Evolutionary conservation across 92 coral and sea anemone species (phyloP).

Genomic region (Umimayanthus kanabou): DNA sequence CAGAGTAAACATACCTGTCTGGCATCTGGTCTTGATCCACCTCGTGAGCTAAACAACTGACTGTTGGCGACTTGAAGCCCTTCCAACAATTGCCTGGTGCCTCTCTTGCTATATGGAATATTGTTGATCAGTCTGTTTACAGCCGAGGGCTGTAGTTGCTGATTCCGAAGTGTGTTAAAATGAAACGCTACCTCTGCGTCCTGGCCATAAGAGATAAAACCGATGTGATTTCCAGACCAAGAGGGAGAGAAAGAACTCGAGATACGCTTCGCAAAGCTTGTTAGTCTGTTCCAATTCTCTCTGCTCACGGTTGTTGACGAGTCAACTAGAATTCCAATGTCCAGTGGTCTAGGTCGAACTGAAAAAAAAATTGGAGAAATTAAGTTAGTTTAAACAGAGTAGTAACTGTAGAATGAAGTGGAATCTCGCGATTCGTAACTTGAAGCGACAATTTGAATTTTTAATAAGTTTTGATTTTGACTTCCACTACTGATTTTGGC

Average conservation of each 20-base stretch:
- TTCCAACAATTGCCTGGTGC: constrained; percentile 60
- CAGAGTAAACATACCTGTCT: constrained; percentile 56
- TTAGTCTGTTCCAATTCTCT: constrained; percentile 54
- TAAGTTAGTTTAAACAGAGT: background rate
- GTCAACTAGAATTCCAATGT: constrained; percentile 76
- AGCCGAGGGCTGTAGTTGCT: constrained; percentile 55
- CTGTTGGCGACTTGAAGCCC: constrained; percentile 60
- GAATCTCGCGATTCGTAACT: background rate
- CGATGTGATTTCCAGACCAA: constrained; percentile 66
- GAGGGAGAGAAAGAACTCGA: constrained; percentile 67
- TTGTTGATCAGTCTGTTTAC: constrained; percentile 51
- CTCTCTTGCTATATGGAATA: constrained; percentile 48
- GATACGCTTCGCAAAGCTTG: constrained; percentile 58
- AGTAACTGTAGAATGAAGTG: background rate
- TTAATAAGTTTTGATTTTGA: too few relatives aligned
- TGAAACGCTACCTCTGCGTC: constrained; percentile 53
- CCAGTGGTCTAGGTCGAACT: constrained; percentile 77
- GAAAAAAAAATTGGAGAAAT: background rate
- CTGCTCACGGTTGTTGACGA: constrained; percentile 68
- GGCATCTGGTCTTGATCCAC: constrained; percentile 69
- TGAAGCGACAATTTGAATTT: too few relatives aligned
- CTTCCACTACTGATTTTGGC: too few relatives aligned
- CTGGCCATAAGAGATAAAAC: constrained; percentile 67
- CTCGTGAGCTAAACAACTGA: constrained; percentile 62
- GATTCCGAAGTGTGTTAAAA: constrained; percentile 73